Evolutionary conservation across 2,888 invertebrate genomes (phyloP), one percentile per base, ranked within the genome.

Genomic region (Microctonus hyperodae): DNA sequence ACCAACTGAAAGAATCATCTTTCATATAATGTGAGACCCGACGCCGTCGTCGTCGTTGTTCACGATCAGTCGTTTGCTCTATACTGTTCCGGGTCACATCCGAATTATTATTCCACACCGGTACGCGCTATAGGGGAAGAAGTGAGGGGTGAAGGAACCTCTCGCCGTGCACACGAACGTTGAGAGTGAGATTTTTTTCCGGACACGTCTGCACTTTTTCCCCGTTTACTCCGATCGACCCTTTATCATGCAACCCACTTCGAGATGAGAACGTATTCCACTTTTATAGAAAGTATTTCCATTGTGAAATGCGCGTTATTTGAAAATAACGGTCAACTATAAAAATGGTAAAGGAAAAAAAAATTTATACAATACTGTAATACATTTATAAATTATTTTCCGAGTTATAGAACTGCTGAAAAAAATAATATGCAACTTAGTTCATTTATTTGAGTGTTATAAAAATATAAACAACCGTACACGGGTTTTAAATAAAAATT

Each of bases 201-300:
- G 44, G 40, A 48, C 63, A 63, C 63, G 67, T 67, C 58, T 58
- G 63, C 67, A 67, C 55, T 63, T 67, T 63, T 56, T 35, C 56
- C 25, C 40, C 59, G 16, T 53, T 40, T 33, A 48, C 44, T 40
- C 55, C 48, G 31, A 50, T 60, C 48, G 31, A 28, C 20, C 44
- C 44, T 20, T 16, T 20, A 44, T n/a, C 44, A 16, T 44, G 7
- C 16, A 4, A 50, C 20, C 20, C 7, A 44, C 7, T 44, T 16
- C 3, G 44, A 5, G 16, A n/a, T 1, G 44, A 3, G 35, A 9
- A 44, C 44, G 6, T 44, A 44, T 33, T 22, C 22, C 20, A 25
- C 37, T 60, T 60, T 60, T 22, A 50, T 50, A 60, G 50, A 60
- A 50, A 31, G 53, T 35, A 62, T 62, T 53, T 16, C 60, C 35